phyloP scores from a whole-genome alignment of 2,797 vertebrate genomes.

The Lophotriccus pileatus region DNA sequence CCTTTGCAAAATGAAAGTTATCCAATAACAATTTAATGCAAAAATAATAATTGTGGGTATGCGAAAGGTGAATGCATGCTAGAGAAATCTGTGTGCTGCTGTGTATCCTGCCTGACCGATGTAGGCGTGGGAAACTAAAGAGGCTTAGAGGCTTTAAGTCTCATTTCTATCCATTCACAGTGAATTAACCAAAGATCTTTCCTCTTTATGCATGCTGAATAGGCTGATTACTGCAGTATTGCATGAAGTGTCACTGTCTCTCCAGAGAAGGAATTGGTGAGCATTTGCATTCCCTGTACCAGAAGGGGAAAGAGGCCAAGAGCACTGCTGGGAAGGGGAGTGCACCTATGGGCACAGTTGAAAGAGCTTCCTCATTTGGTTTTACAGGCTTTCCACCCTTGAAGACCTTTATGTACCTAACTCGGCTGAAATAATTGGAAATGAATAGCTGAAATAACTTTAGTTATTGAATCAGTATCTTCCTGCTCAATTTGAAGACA shows the following conservation, averaged over 20 bases:
- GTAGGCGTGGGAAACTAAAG: background rate
- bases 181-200: background rate
- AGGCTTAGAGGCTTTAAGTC: background rate
- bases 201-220: background rate
- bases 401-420: background rate
- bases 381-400: background rate
- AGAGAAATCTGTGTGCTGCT: background rate
- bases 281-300: background rate
- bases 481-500: background rate
- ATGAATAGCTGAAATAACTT: background rate
- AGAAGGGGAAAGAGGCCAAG: background rate
- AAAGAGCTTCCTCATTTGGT: background rate
- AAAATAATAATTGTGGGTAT: background rate
- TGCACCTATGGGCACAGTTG: background rate
- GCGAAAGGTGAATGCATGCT: background rate
- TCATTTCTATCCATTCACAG: background rate
- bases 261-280: background rate
- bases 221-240: background rate
- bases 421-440: background rate
- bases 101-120: fast-evolving
- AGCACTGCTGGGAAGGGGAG: background rate
- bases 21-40: background rate
- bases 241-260: background rate
- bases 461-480: background rate
- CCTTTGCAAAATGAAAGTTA: background rate